phyloP scores from a whole-genome alignment of 35 echinoderm and acorn worm species.

The Diadema setosum region DNA sequence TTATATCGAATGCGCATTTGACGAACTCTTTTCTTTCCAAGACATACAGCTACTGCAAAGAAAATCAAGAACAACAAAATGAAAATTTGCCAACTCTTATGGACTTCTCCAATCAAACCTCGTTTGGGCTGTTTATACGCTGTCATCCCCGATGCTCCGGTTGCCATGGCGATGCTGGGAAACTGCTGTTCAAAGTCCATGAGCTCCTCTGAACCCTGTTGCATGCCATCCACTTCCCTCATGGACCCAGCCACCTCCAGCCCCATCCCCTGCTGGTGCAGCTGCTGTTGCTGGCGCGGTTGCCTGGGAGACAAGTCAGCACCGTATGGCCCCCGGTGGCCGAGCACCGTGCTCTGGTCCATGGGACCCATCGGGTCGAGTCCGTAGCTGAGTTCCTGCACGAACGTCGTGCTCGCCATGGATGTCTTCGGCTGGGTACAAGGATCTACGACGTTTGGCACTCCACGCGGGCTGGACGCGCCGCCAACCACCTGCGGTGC shows the following conservation, averaged over 20 bases:
- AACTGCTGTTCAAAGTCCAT: neutral
- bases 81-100: neutral
- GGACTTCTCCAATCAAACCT: conserved; percentile 16
- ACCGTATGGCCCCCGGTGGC: neutral
- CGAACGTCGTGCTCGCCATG: neutral
- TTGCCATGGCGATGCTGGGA: neutral
- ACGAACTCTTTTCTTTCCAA: too few relatives aligned
- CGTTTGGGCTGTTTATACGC: neutral
- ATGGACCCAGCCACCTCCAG: neutral
- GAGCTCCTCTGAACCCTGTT: neutral
- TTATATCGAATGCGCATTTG: too few relatives aligned
- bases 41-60: too few relatives aligned
- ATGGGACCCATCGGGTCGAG: conserved; percentile 33
- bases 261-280: neutral
- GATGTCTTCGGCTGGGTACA: neutral
- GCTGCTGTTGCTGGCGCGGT: neutral
- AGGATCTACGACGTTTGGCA: neutral
- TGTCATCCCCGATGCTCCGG: neutral
- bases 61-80: neutral
- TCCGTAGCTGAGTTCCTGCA: neutral
- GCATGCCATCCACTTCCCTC: neutral
- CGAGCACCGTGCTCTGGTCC: conserved; percentile 32
- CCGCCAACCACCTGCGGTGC: neutral
- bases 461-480: neutral
- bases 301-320: neutral